These are phyloP conservation scores for Coryphaenoides rupestris DNA, from an alignment of 2,113 vertebrate species.

Conservation along the genomic window DNA sequence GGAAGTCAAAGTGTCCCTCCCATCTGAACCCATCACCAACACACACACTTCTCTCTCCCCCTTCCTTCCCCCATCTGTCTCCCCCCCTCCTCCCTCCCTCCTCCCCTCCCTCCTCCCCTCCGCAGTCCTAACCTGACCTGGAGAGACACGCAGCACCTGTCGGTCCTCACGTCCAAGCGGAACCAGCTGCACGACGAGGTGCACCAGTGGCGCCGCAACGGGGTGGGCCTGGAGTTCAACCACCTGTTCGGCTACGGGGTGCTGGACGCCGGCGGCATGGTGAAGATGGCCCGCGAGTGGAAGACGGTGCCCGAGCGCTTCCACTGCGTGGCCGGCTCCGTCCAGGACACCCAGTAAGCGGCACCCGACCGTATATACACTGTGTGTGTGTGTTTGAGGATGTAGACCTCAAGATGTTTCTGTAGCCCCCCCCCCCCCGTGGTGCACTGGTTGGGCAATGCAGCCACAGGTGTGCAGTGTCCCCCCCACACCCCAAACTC, in stretches of 20 bases:
- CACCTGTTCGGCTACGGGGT: conserved; percentile 97
- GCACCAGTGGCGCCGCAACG: conserved; percentile 93
- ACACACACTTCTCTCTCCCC: too few relatives aligned
- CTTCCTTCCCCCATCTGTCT: not conserved
- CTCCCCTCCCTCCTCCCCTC: not conserved
- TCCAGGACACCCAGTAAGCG: conserved; percentile 91
- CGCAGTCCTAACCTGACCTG: conserved; percentile 88
- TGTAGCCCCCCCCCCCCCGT: too few relatives aligned
- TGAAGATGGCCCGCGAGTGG: conserved; percentile 97
- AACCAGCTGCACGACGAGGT: conserved; percentile 98
- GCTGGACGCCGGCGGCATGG: conserved; percentile 95
- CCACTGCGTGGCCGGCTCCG: conserved; percentile 92
- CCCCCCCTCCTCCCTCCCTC: not conserved
- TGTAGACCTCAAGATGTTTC: too few relatives aligned
- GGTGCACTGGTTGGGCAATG: too few relatives aligned
- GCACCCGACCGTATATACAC: not conserved
- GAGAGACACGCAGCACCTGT: conserved; percentile 96
- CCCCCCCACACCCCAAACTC: too few relatives aligned
- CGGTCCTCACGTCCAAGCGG: conserved; percentile 95
- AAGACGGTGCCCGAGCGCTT: conserved; percentile 95
- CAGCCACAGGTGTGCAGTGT: too few relatives aligned
- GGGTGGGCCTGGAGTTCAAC: conserved; percentile 96
- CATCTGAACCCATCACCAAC: too few relatives aligned
- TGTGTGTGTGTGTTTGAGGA: not conserved
- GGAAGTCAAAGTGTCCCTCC: too few relatives aligned